These are phyloP conservation scores for Drosophila conformis DNA, from an alignment of 2,888 invertebrate species.

Conservation along the genomic window DNA sequence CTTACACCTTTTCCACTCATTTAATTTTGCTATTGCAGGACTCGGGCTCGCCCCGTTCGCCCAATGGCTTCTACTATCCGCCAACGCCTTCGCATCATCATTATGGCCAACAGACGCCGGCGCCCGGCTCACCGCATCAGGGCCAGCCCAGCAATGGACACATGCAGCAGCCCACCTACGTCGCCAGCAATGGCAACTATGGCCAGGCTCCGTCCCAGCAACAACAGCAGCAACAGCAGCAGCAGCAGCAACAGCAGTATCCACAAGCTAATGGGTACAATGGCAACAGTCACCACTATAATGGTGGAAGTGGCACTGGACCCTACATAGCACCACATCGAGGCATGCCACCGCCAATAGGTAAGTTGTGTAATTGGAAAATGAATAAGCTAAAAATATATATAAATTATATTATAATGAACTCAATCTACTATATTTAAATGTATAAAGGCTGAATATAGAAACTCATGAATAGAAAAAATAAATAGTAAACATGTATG, in stretches of 20 bases:
- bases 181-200: slow-evolving; percentile 71
- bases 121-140: slow-evolving; percentile 82
- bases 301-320: slow-evolving; percentile 83
- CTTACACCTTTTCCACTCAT: not conserved
- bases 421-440: not conserved
- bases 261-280: slow-evolving; percentile 81
- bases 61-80: slow-evolving; percentile 85
- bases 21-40: slow-evolving; percentile 66
- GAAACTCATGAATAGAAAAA: no score
- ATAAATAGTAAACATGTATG: not conserved
- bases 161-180: slow-evolving; percentile 75
- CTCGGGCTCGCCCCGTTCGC: slow-evolving; percentile 84
- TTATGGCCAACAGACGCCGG: slow-evolving; percentile 80
- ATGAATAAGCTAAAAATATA: not conserved
- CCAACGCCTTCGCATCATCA: slow-evolving; percentile 85
- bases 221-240: slow-evolving; percentile 36
- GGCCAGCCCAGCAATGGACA: slow-evolving; percentile 74
- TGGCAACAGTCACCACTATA: slow-evolving; percentile 83
- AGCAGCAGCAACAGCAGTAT: slow-evolving; percentile 73
- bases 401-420: not conserved
- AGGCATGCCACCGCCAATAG: slow-evolving; percentile 84
- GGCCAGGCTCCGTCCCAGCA: slow-evolving; percentile 65
- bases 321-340: slow-evolving; percentile 84
- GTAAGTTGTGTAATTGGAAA: slow-evolving; percentile 54
- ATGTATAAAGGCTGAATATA: no score